Percentiles rank a stretch among this genome's conserved stretches.
phyloP scores from a whole-genome alignment of 2,113 vertebrate species.

The Rhynchomys soricoides region DNA sequence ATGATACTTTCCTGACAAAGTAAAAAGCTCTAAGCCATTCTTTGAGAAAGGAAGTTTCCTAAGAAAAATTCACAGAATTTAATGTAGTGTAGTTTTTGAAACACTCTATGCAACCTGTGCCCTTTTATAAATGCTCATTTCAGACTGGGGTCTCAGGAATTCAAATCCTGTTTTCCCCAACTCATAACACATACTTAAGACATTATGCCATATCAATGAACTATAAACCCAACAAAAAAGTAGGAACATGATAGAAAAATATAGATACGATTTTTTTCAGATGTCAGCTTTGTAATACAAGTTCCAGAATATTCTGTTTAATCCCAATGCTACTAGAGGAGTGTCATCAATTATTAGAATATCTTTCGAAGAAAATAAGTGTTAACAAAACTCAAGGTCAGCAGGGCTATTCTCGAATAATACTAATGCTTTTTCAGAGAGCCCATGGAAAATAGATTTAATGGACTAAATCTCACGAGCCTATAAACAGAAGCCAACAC shows the following conservation, averaged over 20 bases:
- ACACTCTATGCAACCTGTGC: neutral
- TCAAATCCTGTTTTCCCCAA: conserved; percentile 2
- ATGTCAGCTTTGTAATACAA: conserved; percentile 8
- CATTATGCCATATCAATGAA: neutral
- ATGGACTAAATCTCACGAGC: conserved; percentile 11
- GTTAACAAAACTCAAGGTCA: conserved; percentile 2
- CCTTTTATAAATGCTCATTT: conserved; percentile 42
- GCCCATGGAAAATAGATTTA: conserved; percentile 1
- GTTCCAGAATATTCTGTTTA: conserved; percentile 7
- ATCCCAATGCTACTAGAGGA: neutral
- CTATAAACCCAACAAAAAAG: conserved; percentile 17
- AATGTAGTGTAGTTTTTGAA: conserved; percentile 23
- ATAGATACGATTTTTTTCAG: neutral
- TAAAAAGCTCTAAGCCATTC: neutral
- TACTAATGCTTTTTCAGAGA: neutral
- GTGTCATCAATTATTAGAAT: neutral
- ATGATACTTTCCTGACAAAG: neutral
- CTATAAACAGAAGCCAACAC: neutral
- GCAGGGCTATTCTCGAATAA: conserved; percentile 26
- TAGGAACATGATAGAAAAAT: conserved; percentile 8
- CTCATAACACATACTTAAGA: neutral
- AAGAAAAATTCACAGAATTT: conserved; percentile 34
- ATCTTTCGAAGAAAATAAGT: conserved; percentile 2
- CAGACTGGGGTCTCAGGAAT: neutral
- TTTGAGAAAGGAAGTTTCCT: neutral